Evolutionary conservation across 2,113 vertebrate genomes (phyloP), one percentile per base, ranked within the genome.

Genomic region (Grammomys dolichurus): DNA sequence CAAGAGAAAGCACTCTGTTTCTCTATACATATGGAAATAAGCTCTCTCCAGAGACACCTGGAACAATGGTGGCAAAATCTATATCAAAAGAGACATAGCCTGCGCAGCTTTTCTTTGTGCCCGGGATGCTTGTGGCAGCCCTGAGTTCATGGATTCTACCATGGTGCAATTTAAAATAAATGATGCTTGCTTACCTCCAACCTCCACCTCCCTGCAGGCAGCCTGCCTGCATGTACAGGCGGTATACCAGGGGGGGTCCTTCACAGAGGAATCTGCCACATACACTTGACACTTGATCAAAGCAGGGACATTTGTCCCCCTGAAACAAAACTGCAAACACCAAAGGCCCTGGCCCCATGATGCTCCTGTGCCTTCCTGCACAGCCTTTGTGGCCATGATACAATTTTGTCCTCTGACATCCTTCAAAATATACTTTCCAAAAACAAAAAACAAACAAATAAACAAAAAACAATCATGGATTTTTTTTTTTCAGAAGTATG

Each of bases 21-120:
- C 93, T 98, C 96, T 84, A 60, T 91, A 95, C 89, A 97, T 92
- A 92, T 96, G 98, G 97, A 96, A 97, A 97, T 97, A 92, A 93
- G 93, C 98, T 96, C 93, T n/a, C 81, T 90, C 93, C 28, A 51
- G 80, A 73, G 95, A 81, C 65, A 94, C 93, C 91, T 82, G 92
- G 48, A 96, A 94, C 97, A 96, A 81, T 20, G 78, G 33, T 0
- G 0, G 92, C 87, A 96, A 98, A 94, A 94, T 95, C 95, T 92
- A 0, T 96, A 82, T 96, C 96, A 97, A 69, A 98, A 93, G 40
- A 96, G 90, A 93, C 72, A 96, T 96, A 93, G 87, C 84, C 91
- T 92, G 86, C 40, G 0, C 28, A 0, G 82, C 81, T 82, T 75
- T 95, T 54, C 70, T 97, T 97, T 96, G 92, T 96, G 16, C 87